phyloP scores from a whole-genome alignment of 1,140 invertebrate species.

The Drosophila lowei region DNA sequence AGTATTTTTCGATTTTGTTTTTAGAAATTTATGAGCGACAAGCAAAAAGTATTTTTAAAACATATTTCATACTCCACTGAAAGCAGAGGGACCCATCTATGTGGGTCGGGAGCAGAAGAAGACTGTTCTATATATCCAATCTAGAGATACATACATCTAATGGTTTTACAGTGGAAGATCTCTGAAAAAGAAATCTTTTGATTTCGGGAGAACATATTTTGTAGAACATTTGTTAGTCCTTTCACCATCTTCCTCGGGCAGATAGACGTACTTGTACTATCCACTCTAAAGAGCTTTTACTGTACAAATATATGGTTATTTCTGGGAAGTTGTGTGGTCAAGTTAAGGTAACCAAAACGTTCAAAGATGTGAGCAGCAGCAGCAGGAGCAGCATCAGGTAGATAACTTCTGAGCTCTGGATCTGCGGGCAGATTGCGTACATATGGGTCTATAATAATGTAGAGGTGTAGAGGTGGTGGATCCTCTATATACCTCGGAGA shows the following conservation, averaged over 20 bases:
- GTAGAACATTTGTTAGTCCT: no score
- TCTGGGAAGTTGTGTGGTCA: no score
- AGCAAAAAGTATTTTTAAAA: slow-evolving; percentile 70
- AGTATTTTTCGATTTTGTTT: slow-evolving; percentile 61
- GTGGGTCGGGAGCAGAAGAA: slow-evolving; percentile 14
- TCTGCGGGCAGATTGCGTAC: no score
- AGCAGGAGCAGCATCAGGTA: no score
- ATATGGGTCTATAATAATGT: no score
- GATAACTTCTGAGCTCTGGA: no score
- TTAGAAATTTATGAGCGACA: slow-evolving; percentile 69
- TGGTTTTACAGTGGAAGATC: not conserved
- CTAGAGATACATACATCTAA: slow-evolving; percentile 10
- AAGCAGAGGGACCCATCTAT: slow-evolving; percentile 16
- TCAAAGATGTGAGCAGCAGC: no score
- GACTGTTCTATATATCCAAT: slow-evolving; percentile 6
- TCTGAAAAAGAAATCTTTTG: no score
- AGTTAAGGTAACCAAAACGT: no score
- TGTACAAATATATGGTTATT: no score
- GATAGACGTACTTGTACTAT: not conserved
- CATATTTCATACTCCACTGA: slow-evolving; percentile 69
- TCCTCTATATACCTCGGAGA: slow-evolving; percentile 22
- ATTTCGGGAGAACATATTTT: no score
- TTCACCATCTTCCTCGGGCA: not conserved
- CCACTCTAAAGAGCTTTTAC: no score
- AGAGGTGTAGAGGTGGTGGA: slow-evolving; percentile 8